Percentiles rank a stretch among this genome's conserved stretches.
Conservation (phyloP, 2,888 invertebrate genomes). For the Abrostola tripartita region DNA sequence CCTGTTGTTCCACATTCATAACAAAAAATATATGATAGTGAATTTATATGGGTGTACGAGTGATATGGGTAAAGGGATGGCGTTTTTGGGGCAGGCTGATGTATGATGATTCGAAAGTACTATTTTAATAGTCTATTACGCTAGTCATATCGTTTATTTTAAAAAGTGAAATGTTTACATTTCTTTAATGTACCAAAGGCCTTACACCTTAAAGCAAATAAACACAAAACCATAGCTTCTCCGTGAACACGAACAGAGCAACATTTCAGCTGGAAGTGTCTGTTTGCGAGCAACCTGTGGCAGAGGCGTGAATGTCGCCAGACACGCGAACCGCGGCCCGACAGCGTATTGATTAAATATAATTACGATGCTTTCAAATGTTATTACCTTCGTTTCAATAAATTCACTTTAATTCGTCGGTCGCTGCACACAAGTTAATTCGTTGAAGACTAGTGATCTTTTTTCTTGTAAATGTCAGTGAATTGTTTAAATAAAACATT, state of each 20-base stretch:
- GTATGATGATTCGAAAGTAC: too few relatives aligned
- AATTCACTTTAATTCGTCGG: neutral
- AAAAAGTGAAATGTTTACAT: neutral
- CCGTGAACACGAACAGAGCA: conserved; percentile 25
- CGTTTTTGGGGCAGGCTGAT: too few relatives aligned
- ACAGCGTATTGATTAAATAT: conserved; percentile 75
- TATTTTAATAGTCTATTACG: too few relatives aligned
- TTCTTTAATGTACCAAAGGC: conserved; percentile 9
- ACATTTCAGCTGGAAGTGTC: conserved; percentile 47
- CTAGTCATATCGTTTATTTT: too few relatives aligned
- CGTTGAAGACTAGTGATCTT: too few relatives aligned
- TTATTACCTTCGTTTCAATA: conserved; percentile 16
- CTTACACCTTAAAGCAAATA: conserved; percentile 27
- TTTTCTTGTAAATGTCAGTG: too few relatives aligned
- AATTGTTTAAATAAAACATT: too few relatives aligned
- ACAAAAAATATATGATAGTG: too few relatives aligned
- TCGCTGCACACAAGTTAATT: neutral
- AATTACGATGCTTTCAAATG: conserved; percentile 50
- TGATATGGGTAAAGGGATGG: too few relatives aligned
- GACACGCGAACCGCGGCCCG: conserved; percentile 72
- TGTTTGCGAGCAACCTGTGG: conserved; percentile 61
- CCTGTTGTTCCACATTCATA: too few relatives aligned
- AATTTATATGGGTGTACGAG: too few relatives aligned
- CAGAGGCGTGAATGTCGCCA: conserved; percentile 67
- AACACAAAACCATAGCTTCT: conserved; percentile 35